Percentiles rank a stretch among this genome's conserved stretches.
These are phyloP conservation scores for Formica selysi DNA, from an alignment of 1,140 invertebrate genomes.

Conservation along the genomic window DNA sequence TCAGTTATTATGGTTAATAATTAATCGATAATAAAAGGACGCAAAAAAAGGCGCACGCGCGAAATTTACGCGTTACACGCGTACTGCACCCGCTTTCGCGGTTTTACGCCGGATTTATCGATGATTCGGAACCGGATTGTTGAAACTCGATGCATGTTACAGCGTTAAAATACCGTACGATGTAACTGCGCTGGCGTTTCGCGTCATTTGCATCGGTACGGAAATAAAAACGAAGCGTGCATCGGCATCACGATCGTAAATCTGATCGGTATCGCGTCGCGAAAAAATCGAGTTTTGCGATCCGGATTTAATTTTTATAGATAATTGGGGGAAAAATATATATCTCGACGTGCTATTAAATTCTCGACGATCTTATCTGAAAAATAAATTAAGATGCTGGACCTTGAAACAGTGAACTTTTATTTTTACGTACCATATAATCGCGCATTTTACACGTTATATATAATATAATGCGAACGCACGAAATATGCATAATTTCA, in stretches of 20 bases:
- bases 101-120: background rate
- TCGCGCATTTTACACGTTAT: background rate
- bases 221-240: background rate
- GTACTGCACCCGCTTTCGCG: background rate
- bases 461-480: background rate
- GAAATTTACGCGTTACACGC: background rate
- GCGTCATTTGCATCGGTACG: background rate
- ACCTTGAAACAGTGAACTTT: background rate
- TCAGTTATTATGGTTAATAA: background rate
- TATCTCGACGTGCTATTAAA: background rate
- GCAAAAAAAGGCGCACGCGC: background rate
- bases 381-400: background rate
- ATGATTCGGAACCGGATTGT: background rate
- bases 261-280: background rate
- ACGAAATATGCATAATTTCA: constrained; percentile 1
- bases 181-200: background rate
- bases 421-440: background rate
- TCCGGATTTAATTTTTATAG: background rate
- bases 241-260: background rate
- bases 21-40: background rate
- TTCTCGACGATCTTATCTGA: background rate
- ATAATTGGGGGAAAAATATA: background rate
- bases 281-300: background rate
- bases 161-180: constrained; percentile 8
- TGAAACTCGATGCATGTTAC: background rate